Evolutionary conservation across 2,113 vertebrate species (phyloP).

Genomic region (Taurulus bubalis): DNA sequence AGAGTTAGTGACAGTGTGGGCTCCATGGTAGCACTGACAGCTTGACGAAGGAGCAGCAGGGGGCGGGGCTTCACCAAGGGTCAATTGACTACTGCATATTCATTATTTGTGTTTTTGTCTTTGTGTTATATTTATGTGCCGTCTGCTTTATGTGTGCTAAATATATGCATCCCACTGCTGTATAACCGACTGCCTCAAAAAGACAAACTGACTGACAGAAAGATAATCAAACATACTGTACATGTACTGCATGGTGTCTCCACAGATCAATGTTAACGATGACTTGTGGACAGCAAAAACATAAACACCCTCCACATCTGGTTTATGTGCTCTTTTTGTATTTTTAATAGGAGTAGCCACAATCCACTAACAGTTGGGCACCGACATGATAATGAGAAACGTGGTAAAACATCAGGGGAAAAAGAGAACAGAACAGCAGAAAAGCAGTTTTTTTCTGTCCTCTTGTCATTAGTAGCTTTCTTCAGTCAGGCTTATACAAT

Average conservation of each 20-base stretch:
- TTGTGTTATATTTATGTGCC: not conserved
- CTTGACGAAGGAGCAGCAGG: not conserved
- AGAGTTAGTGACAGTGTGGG: not conserved
- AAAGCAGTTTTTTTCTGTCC: not conserved
- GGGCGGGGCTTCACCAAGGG: not conserved
- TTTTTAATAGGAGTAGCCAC: constrained; percentile 34
- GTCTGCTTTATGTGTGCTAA: not conserved
- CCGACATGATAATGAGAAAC: constrained; percentile 2
- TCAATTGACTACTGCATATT: not conserved
- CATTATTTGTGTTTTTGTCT: not conserved
- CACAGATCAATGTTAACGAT: constrained; percentile 7
- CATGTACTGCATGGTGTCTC: not conserved
- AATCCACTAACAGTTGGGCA: constrained; percentile 15
- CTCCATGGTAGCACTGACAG: too few species aligned
- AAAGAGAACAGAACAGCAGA: not conserved
- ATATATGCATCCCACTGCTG: not conserved
- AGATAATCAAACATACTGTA: not conserved
- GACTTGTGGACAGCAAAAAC: constrained; percentile 12
- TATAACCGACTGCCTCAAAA: not conserved
- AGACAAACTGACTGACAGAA: not conserved
- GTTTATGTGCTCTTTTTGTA: constrained; percentile 6
- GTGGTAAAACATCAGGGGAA: not conserved
- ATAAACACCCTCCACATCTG: constrained; percentile 12
- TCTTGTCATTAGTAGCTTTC: not conserved
- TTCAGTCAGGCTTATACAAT: constrained; percentile 26